These are phyloP conservation scores for Mustela lutreola DNA, from an alignment of 2,113 vertebrate species.

Conservation along the genomic window DNA sequence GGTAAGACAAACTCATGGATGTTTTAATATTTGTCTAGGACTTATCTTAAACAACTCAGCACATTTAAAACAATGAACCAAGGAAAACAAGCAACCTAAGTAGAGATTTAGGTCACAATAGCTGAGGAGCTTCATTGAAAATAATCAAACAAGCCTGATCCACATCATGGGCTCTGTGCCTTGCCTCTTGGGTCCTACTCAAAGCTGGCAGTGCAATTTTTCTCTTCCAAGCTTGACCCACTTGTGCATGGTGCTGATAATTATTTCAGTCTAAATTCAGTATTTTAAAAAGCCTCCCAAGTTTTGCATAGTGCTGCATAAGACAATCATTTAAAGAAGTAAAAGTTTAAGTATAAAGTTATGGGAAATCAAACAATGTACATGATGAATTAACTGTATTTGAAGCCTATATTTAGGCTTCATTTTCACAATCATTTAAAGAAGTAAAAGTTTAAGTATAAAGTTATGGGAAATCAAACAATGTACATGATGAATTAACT, in stretches of 20 bases:
- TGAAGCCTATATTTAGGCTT: not conserved
- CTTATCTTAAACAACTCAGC: not conserved
- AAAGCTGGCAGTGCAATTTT: constrained; percentile 38
- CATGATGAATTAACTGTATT: not conserved
- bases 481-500: not conserved
- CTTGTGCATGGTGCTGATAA: constrained; percentile 36
- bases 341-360: not conserved
- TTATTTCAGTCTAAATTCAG: constrained; percentile 52
- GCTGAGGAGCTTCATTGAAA: constrained; percentile 53
- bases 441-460: not conserved
- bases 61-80: constrained; percentile 51
- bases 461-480: not conserved
- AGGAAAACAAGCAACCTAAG: constrained; percentile 40
- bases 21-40: constrained; percentile 45
- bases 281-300: constrained; percentile 55
- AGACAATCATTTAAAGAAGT: constrained; percentile 46
- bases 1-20: not conserved
- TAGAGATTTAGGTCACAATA: constrained; percentile 46
- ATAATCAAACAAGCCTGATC: constrained; percentile 50
- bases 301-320: constrained; percentile 44
- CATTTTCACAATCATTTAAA: constrained; percentile 2
- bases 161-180: constrained; percentile 25
- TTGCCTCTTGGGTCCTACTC: constrained; percentile 56
- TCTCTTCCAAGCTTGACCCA: constrained; percentile 60
- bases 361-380: not conserved